These are phyloP conservation scores for Acromyrmex heyeri DNA, from an alignment of 1,140 invertebrate genomes.

Conservation along the genomic window DNA sequence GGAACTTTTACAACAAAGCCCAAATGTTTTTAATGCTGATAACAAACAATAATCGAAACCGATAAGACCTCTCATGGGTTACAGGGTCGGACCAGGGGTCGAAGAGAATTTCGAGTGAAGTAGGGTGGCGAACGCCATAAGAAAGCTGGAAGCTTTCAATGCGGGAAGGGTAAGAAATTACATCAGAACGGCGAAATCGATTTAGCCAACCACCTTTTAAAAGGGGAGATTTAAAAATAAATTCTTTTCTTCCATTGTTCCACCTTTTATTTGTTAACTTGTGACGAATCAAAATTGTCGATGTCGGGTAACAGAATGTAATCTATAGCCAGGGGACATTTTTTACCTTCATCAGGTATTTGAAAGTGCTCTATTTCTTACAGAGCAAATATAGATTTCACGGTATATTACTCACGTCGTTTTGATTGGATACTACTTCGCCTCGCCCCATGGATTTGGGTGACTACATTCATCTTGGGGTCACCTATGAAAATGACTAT, in stretches of 20 bases:
- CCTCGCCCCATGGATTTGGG: conserved; percentile 18
- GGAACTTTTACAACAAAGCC: conserved; percentile 37
- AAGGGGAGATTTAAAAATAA: conserved; percentile 50
- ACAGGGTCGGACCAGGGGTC: conserved; percentile 7
- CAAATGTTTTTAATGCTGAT: conserved; percentile 73
- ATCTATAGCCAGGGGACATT: neutral
- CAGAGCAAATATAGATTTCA: conserved; percentile 62
- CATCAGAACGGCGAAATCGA: conserved; percentile 44
- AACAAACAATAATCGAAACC: conserved; percentile 76
- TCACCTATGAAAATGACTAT: conserved; percentile 27
- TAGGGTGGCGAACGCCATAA: conserved; percentile 49
- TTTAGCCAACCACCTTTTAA: conserved; percentile 46
- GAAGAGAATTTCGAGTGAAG: conserved; percentile 42
- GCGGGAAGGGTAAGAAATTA: conserved; percentile 63
- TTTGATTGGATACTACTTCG: conserved; percentile 38
- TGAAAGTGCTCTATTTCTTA: conserved; percentile 14
- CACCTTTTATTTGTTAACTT: conserved; percentile 25
- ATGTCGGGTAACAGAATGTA: conserved; percentile 18
- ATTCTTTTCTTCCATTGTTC: conserved; percentile 31
- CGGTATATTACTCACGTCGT: conserved; percentile 49
- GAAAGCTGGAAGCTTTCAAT: conserved; percentile 61
- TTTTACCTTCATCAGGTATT: conserved; percentile 28
- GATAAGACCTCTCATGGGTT: conserved; percentile 68
- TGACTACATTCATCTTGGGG: conserved; percentile 34
- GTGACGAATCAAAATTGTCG: conserved; percentile 44